These are phyloP conservation scores for Hermetia illucens DNA, from an alignment of 1,140 invertebrate species.

Conservation along the genomic window DNA sequence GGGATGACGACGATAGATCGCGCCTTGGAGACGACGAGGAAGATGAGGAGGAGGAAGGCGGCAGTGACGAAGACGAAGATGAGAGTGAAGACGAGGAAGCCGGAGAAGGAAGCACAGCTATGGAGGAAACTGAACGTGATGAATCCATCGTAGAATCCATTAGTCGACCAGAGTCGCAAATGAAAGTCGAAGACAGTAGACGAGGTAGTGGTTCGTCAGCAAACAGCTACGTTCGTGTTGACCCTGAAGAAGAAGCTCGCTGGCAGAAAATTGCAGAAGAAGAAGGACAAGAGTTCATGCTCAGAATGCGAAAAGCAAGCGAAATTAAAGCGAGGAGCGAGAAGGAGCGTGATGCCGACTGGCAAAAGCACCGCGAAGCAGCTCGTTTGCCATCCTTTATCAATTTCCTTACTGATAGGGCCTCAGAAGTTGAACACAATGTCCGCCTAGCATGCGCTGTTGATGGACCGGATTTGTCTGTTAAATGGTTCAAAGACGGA, in stretches of 20 bases:
- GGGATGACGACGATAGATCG: conserved; percentile 8
- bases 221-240: conserved; percentile 19
- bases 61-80: conserved; percentile 2
- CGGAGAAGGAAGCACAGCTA: conserved; percentile 3
- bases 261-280: conserved; percentile 25
- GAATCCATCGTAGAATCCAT: not conserved
- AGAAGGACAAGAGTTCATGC: conserved; percentile 28
- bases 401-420: conserved; percentile 60
- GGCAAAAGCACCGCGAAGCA: conserved; percentile 23
- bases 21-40: conserved; percentile 5
- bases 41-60: conserved; percentile 10
- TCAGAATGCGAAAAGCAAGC: conserved; percentile 27
- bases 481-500: conserved; percentile 76
- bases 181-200: not conserved
- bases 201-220: conserved; percentile 24
- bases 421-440: conserved; percentile 52
- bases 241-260: conserved; percentile 24
- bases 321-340: conserved; percentile 19
- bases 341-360: conserved; percentile 28
- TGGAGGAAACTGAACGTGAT: no score
- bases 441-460: conserved; percentile 76
- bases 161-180: conserved; percentile 12
- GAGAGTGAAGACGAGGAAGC: conserved; percentile 8
- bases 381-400: conserved; percentile 24
- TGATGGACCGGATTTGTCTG: conserved; percentile 60